Evolutionary conservation across 2,888 invertebrate genomes (phyloP), one percentile per base, ranked within the genome.

Genomic region (Keiferia lycopersicella): DNA sequence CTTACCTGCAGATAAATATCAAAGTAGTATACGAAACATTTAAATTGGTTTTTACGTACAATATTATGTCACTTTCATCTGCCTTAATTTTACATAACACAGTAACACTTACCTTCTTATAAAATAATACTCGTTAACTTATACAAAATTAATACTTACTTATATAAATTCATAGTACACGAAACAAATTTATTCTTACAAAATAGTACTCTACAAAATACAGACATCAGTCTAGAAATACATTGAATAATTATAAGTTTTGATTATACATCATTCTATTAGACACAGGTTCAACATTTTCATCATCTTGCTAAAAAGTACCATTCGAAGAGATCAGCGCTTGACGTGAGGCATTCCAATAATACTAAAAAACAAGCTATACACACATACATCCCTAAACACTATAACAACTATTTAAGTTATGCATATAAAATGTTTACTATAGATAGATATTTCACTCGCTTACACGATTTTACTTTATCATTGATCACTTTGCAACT

Each of bases 251-350:
- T 11, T 10, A 48, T 30, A 58, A 61, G 34, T 16, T 30, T 50
- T 50, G 62, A 53, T 56, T 62, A n/a, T n/a, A 62, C n/a, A 39
- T 38, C 45, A 34, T 18, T 38, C 16, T 10, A 20, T 20, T 12
- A 30, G 10, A 57, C 12, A n/a, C n/a, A 39, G 39, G 34, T 34
- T n/a, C 18, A 58, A 58, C 12, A 58, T 39, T 58, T 39, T 39
- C n/a, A 39, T 26, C 53, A n/a, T 34, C 65, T 59, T 65, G 62
- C 45, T 65, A 57, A 57, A 65, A 72, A 80, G 78, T 82, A 84
- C 78, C 78, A 77, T 81, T 80, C 75, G 69, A 76, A 79, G 85
- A 85, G 84, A 85, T 84, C 85, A 83, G 72, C 75, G 71, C 73
- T 69, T 64, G 18, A 65, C 57, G 64, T 68, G 62, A 68, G 59